Evolutionary conservation across 1,140 invertebrate genomes (phyloP).

Genomic region (Bombus sylvicola): DNA sequence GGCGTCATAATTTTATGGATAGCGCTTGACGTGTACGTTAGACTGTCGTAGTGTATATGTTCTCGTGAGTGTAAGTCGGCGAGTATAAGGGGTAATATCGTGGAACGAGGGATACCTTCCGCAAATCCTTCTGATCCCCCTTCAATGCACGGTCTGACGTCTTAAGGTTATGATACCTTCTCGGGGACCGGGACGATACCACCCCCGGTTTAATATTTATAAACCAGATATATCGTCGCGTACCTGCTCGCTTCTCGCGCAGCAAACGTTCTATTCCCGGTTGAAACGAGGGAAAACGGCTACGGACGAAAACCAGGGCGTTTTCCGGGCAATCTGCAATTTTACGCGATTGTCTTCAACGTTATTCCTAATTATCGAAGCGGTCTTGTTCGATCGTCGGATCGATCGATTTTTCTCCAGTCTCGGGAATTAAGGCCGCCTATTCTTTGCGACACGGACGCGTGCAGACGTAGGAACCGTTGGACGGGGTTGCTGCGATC

Average conservation of each 20-base stretch:
- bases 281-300: neutral
- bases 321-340: neutral
- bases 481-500: slow-evolving; percentile 39
- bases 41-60: slow-evolving; percentile 16
- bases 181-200: slow-evolving; percentile 21
- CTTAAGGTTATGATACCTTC: slow-evolving; percentile 68
- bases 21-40: slow-evolving; percentile 11
- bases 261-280: neutral
- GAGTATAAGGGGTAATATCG: slow-evolving; percentile 66
- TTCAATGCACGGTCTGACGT: slow-evolving; percentile 62
- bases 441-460: slow-evolving; percentile 28
- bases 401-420: slow-evolving; percentile 33
- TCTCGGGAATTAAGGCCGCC: slow-evolving; percentile 62
- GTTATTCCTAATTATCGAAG: slow-evolving; percentile 18
- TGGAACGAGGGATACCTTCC: slow-evolving; percentile 60
- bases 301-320: neutral
- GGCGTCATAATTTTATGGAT: slow-evolving; percentile 55
- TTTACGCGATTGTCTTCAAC: neutral
- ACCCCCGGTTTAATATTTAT: slow-evolving; percentile 69
- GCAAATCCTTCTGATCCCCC: slow-evolving; percentile 69
- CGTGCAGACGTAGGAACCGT: slow-evolving; percentile 30
- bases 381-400: neutral
- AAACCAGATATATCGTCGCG: slow-evolving; percentile 62
- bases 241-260: neutral
- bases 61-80: slow-evolving; percentile 44